Base-by-base conservation (phyloP, 1,140 invertebrate genomes). In the Ruditapes philippinarum region DNA sequence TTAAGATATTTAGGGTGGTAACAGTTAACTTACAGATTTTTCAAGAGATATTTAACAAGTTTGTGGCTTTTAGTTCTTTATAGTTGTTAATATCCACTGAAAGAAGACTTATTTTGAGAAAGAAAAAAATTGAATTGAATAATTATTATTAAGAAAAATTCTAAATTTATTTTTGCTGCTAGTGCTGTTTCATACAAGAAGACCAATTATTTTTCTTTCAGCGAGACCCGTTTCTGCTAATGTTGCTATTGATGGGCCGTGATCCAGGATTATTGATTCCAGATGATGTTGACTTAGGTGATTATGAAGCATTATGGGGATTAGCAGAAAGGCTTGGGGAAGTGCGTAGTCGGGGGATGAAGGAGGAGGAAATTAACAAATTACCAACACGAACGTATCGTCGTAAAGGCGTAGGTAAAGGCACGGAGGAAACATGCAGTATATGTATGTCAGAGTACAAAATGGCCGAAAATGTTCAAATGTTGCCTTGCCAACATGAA, bases 181-280 rank as follows among this genome's bases (percentile, higher is more conserved):
- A 45, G 42, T 45, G 5, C 14, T 45, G 42, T 45, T 45, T 14
- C n/a, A n/a, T n/a, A n/a, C n/a, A n/a, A n/a, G n/a, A n/a, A n/a
- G n/a, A n/a, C n/a, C n/a, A n/a, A n/a, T n/a, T n/a, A n/a, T n/a
- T n/a, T 28, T 5, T 70, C 22, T 38, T 62, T 54, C 79, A 92
- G 91, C 76, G 91, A 74, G 91, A 91, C 60, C 91, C 91, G 0
- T 90, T 92, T 68, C 74, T 91, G n/a, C 28, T 92, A 51, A 45
- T 92, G 60, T n/a, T 92, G 36, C 84, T 92, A 68, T 65, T 92
- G 40, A 92, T 92, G 91, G 89, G 89, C n/a, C 49, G 91, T 22
- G 60, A 83, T 54, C 91, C 91, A 40, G 83, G 89, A 5, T 31
- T 92, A 9, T 68, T 92, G 73, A 88, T 92, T 2, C 91, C 91